Base-by-base conservation (phyloP, 2,797 vertebrate species). In the Rhabdophis nuchalis region DNA sequence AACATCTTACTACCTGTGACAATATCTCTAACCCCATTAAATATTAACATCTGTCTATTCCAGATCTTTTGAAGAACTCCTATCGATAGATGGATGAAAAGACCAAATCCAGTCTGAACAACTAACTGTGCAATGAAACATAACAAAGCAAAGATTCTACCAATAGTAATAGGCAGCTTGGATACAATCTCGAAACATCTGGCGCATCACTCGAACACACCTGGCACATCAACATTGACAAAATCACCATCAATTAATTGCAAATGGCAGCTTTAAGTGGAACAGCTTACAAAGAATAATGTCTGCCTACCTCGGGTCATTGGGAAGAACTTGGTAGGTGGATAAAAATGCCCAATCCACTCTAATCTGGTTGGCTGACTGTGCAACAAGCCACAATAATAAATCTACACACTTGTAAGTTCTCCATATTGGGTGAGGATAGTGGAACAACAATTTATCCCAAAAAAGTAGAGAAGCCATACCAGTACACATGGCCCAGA, bases 401-500 rank as follows among this genome's bases (percentile, higher is more conserved):
- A 77, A 41, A 82, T 41, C 10, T 82, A 82, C 72, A 82, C 36
- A 25, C 1, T 18, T 72, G 36, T 82, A 82, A 82, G 36, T 46
- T 82, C 36, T 46, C 36, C 20, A 82, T 46, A 46, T 82, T 46
- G 20, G 36, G 36, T 46, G 72, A 46, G 25, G 25, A 1, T 36
- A 86, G 16, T 16, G 6, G 46, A 56, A 23, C 23, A 56, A 56
- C 1, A 68, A 27, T 29, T 56, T 89, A 56, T 86, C 25, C 52
- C 14, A 32, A 8, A 86, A 94, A 94, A 95, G 89, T 92, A 94
- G 90, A 86, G 4, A 25, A 93, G 90, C 87, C 94, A 96, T 98
- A 99, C 99, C 99, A 99, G 97, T 99, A 99, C 95, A 99, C 98
- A 96, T 99, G 99, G 95, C 99, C 99, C 96, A 99, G 98, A 96